phyloP scores from a whole-genome alignment of 2,888 invertebrate genomes.

The Ferdinandea cuprea region DNA sequence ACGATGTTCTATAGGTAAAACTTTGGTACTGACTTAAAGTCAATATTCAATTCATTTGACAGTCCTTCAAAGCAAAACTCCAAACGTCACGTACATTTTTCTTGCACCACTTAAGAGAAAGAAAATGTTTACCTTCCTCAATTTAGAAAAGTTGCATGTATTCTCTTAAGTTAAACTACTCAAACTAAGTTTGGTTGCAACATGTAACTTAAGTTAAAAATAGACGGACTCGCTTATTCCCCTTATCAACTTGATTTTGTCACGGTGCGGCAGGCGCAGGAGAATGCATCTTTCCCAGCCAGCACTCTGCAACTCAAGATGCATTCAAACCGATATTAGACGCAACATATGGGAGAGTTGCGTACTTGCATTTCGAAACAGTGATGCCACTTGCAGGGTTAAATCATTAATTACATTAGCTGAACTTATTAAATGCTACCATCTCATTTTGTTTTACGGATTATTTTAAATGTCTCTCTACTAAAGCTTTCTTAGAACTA shows the following conservation, averaged over 20 bases:
- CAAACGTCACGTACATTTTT: too few relatives aligned
- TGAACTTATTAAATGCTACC: too few relatives aligned
- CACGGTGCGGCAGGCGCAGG: constrained; percentile 22
- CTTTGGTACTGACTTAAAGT: too few relatives aligned
- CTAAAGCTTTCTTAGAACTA: too few relatives aligned
- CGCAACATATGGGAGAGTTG: not conserved
- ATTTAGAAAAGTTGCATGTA: not conserved
- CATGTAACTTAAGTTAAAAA: not conserved
- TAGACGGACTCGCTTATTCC: not conserved
- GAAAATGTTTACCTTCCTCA: not conserved
- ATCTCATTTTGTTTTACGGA: too few relatives aligned
- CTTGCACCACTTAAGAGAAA: constrained; percentile 19
- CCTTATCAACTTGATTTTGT: constrained; percentile 54
- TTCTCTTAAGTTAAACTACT: constrained; percentile 19
- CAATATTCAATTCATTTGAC: too few relatives aligned
- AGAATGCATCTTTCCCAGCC: constrained; percentile 14
- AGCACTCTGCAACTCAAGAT: constrained; percentile 7
- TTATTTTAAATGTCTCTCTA: too few relatives aligned
- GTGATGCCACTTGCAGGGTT: not conserved
- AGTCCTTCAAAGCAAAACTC: too few relatives aligned
- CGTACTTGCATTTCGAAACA: not conserved
- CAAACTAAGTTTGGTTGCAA: constrained; percentile 2
- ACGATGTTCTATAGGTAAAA: too few relatives aligned
- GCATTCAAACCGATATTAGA: constrained; percentile 38
- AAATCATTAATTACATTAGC: too few relatives aligned